Evolutionary conservation across 2,888 invertebrate species (phyloP), one percentile per base, ranked within the genome.

Genomic region (Drosophila mimica): DNA sequence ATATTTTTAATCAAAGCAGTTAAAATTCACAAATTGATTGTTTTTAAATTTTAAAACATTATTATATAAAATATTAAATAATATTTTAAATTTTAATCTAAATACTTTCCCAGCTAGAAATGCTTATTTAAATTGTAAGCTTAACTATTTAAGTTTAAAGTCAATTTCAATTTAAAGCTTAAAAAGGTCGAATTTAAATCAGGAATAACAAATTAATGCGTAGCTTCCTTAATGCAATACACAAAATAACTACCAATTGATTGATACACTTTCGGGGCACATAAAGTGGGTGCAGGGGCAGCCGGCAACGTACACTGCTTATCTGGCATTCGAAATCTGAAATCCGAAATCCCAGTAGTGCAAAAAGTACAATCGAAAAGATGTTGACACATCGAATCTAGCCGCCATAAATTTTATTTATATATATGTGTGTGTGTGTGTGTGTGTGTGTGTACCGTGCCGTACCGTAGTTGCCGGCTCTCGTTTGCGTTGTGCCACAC

Each of bases 341-440:
- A 54, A 72, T 65, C 78, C 64, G 53, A 74, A 80, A 68, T 88
- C 84, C 84, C 81, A 76, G 74, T 76, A 70, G 78, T 69, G 69
- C 69, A 58, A 63, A 40, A 40, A 57, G 67, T 64, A 79, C 77
- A 81, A 82, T 83, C 81, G 83, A 82, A 77, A 75, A 70, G 79
- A 51, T 80, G 71, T 66, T 76, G 74, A 66, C 70, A 72, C 65
- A 86, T 74, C 74, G 76, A 76, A 69, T 79, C 64, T 77, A 68
- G 68, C 63, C 79, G 83, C 87, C 85, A 89, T 89, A 83, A 85
- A 89, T 89, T 89, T 86, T 88, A 88, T 88, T 88, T 88, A 89
- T 89, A 89, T 87, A 85, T 82, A 70, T 79, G 54, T 46, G 46
- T 46, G 46, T 1, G 34, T 17, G 15, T 15, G 34, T 13, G 15